Base-by-base conservation (phyloP, 1,140 invertebrate species). In the Pararge aegeria region DNA sequence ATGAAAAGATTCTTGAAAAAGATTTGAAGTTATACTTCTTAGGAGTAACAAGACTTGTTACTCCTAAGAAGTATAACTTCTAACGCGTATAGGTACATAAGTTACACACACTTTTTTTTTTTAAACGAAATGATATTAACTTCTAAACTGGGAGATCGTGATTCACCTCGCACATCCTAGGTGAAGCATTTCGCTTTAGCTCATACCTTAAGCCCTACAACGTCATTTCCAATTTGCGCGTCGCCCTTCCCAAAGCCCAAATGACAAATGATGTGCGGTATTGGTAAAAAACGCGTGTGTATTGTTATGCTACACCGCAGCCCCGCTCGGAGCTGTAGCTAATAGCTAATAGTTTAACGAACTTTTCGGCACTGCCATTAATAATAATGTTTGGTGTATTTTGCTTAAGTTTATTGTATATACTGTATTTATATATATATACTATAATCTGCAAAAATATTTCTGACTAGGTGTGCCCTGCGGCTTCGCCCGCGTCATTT, bases 191-290 rank as follows among this genome's bases (percentile, higher is more conserved):
- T n/a, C 3, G 34, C 34, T 13, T 15, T 15, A 53, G 34, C 34
- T 12, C 13, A 1, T 18, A 40, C 13, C 13, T 7, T 13, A 42
- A 18, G 38, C 15, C 15, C 5, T 10, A 16, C 46, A 24, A 48
- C 38, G 64, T 73, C 51, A 77, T 75, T 81, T 67, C 52, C 55
- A 70, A 78, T 78, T 80, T 76, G 60, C 60, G 66, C 64, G 61
- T 62, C 65, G 71, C 69, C 70, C 73, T 72, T 64, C 48, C 51
- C 58, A 68, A 64, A 73, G 68, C 65, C 61, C 66, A 30, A 66
- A 76, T 85, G 82, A 83, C 75, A 82, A 85, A 85, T 78, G 80
- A 85, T 81, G 71, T 68, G 52, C 68, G 60, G 61, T 73, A 83
- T 80, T 83, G 67, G 75, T 73, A 76, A 81, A 83, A 77, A 75